Evolutionary conservation across 2,113 vertebrate species (phyloP).

Genomic region (Caretta caretta): DNA sequence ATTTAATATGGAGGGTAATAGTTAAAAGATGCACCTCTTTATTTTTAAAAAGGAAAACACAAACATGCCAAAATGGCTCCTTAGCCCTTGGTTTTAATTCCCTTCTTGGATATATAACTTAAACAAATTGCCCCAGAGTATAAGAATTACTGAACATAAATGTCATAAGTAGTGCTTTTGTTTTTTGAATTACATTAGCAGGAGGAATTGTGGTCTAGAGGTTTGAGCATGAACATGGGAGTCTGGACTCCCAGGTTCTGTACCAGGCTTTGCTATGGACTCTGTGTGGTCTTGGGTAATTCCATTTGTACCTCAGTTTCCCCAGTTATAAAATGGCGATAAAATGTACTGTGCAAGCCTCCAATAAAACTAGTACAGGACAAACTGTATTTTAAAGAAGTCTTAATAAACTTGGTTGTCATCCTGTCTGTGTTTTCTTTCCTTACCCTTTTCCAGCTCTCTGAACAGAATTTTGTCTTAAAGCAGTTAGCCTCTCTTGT

Average conservation of each 20-base stretch:
- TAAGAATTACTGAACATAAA: neutral
- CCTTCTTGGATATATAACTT: neutral
- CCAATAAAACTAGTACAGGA: neutral
- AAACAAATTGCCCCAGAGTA: neutral
- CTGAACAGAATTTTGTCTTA: neutral
- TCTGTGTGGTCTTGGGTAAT: neutral
- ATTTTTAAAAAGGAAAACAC: neutral
- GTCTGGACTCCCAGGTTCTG: neutral
- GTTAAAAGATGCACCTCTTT: accelerated
- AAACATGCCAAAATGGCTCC: conserved; percentile 38
- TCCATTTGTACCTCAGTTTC: neutral
- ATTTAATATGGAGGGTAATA: neutral
- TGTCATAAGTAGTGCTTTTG: neutral
- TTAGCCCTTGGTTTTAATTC: neutral
- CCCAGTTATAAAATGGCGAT: neutral
- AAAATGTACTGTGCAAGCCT: neutral
- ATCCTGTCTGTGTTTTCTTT: neutral
- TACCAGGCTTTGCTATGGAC: neutral
- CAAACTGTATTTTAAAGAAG: neutral
- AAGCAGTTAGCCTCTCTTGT: neutral
- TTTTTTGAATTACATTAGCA: neutral
- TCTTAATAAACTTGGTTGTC: neutral
- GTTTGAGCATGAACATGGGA: neutral
- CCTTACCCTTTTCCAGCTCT: neutral
- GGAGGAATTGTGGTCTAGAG: neutral